phyloP scores from a whole-genome alignment of 2,113 vertebrate species.

The Saccopteryx leptura region DNA sequence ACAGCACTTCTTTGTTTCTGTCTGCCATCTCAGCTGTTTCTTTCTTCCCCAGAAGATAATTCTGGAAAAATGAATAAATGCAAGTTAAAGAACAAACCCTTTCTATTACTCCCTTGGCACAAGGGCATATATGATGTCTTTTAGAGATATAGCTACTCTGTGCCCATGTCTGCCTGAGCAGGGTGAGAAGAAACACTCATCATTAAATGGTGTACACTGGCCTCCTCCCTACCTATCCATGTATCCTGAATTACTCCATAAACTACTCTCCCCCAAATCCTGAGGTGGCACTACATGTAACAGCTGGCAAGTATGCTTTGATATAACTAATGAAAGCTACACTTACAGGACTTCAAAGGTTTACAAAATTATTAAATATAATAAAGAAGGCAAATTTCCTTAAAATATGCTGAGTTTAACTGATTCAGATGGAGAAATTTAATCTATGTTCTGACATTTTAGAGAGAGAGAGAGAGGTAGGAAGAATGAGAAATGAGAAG shows the following conservation, averaged over 20 bases:
- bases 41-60: slow-evolving; percentile 98
- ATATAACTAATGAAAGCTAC: not conserved
- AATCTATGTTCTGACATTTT: not conserved
- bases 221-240: not conserved
- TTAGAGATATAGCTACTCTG: not conserved
- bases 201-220: not conserved
- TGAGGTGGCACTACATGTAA: not conserved
- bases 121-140: not conserved
- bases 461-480: too few relatives aligned
- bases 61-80: slow-evolving; percentile 89
- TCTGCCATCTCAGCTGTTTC: slow-evolving; percentile 99
- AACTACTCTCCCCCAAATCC: not conserved
- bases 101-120: not conserved
- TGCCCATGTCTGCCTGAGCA: not conserved
- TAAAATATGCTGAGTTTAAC: slow-evolving; percentile 34
- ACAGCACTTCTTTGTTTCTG: slow-evolving; percentile 97
- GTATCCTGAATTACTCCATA: not conserved
- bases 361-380: slow-evolving; percentile 33
- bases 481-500: too few relatives aligned
- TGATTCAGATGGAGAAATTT: slow-evolving; percentile 39
- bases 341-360: not conserved
- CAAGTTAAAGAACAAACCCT: slow-evolving; percentile 60
- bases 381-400: slow-evolving; percentile 30
- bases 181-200: not conserved
- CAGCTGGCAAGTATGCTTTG: slow-evolving; percentile 12